Percentiles rank a stretch among this genome's conserved stretches.
These are phyloP conservation scores for Malacoraja senta DNA, from an alignment of 2,797 vertebrate genomes.

Conservation along the genomic window DNA sequence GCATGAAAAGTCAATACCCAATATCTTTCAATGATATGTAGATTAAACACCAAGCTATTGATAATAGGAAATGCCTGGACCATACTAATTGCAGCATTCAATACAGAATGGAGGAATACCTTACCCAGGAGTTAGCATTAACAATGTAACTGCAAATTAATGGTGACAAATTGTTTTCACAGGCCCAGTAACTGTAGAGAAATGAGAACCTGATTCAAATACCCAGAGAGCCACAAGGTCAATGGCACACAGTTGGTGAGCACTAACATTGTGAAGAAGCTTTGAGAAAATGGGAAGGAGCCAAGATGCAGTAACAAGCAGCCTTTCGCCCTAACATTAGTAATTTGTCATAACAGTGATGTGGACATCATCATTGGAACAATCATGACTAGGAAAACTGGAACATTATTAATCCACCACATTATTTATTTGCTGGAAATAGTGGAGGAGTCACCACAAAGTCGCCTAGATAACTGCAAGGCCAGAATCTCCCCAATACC, in stretches of 20 bases:
- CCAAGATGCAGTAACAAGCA: neutral
- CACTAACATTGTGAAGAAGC: neutral
- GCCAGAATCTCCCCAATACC: neutral
- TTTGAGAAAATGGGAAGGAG: neutral
- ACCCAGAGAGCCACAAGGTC: neutral
- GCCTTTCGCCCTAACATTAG: neutral
- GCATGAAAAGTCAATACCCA: no score
- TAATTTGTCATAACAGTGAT: neutral
- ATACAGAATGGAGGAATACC: neutral
- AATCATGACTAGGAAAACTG: neutral
- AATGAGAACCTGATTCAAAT: neutral
- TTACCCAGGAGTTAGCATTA: neutral
- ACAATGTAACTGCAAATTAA: neutral
- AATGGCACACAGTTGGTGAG: neutral
- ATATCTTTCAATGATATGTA: no score
- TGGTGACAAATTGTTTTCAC: neutral
- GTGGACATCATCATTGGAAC: neutral
- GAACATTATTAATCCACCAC: neutral
- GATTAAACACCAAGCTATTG: neutral
- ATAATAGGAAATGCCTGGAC: neutral
- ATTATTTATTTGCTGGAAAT: neutral
- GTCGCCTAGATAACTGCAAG: neutral
- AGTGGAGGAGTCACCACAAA: neutral
- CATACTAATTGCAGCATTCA: neutral
- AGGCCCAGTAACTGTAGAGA: neutral